Evolutionary conservation across 2,797 vertebrate genomes (phyloP), one percentile per base, ranked within the genome.

Genomic region (Harpagifer antarcticus): DNA sequence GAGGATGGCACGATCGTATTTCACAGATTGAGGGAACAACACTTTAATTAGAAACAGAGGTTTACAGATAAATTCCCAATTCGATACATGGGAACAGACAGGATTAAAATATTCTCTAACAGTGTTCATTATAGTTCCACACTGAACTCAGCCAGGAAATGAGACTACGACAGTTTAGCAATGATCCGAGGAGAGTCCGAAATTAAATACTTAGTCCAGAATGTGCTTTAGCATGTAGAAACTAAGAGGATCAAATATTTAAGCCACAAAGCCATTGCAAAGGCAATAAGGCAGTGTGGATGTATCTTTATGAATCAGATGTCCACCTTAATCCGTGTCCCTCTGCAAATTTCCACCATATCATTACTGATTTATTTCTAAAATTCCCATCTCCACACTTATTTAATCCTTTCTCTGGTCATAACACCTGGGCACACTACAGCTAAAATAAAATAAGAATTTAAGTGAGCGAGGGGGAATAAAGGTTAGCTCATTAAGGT

Each of bases 61-160:
- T n/a, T n/a, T n/a, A n/a, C n/a, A n/a, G n/a, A n/a, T n/a, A n/a
- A n/a, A n/a, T n/a, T n/a, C n/a, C n/a, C n/a, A n/a, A n/a, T n/a
- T n/a, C n/a, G n/a, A n/a, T n/a, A n/a, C n/a, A n/a, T n/a, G n/a
- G n/a, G n/a, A n/a, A n/a, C n/a, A n/a, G n/a, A n/a, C n/a, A n/a
- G n/a, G n/a, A n/a, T n/a, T n/a, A n/a, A n/a, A n/a, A n/a, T n/a
- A n/a, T n/a, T n/a, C n/a, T n/a, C n/a, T n/a, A n/a, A n/a, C n/a
- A n/a, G n/a, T n/a, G n/a, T 72, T 81, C 52, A 45, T 79, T 68
- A 62, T 49, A 81, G 72, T 78, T 83, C 68, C 74, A 60, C 45
- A 47, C 15, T 81, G 73, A 84, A 66, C 66, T 69, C 70, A 53
- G 76, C 53, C 33, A 62, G 37, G 66, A 74, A 53, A 19, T 61